Evolutionary conservation across 2,113 vertebrate species (phyloP).

Genomic region (Dolichallabes microphthalmus): DNA sequence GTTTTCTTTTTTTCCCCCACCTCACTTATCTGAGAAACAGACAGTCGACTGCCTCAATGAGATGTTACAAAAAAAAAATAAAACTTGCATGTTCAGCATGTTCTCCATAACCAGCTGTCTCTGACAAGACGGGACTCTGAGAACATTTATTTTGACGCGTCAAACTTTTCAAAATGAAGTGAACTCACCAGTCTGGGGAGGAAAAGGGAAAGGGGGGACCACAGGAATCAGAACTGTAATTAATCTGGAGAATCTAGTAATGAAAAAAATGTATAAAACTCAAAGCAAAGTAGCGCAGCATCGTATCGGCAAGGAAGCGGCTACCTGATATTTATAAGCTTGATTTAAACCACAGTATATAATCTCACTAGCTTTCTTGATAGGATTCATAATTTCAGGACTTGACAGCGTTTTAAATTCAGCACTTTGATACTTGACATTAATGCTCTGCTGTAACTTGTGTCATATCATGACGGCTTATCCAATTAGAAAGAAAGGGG

Average conservation of each 20-base stretch:
- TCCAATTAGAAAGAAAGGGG: background rate
- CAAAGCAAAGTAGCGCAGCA: background rate
- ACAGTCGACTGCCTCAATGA: background rate
- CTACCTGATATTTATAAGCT: background rate
- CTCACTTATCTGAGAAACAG: background rate
- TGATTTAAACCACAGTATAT: background rate
- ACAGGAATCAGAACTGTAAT: background rate
- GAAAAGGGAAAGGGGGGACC: background rate
- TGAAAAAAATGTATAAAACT: background rate
- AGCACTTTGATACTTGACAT: no score
- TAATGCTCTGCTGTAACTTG: no score
- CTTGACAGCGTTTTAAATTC: no score
- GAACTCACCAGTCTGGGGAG: background rate
- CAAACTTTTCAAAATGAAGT: background rate
- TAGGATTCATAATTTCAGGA: no score
- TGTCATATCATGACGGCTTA: background rate
- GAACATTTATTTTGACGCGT: background rate
- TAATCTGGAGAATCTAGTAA: background rate
- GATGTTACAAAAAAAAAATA: no score
- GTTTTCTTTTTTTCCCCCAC: background rate
- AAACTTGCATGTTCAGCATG: background rate
- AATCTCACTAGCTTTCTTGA: no score
- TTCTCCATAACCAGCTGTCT: background rate
- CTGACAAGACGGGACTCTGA: background rate
- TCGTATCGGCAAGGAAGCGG: no score